Conservation (phyloP, 2,888 invertebrate genomes). For the Lasioglossum leucozonium region DNA sequence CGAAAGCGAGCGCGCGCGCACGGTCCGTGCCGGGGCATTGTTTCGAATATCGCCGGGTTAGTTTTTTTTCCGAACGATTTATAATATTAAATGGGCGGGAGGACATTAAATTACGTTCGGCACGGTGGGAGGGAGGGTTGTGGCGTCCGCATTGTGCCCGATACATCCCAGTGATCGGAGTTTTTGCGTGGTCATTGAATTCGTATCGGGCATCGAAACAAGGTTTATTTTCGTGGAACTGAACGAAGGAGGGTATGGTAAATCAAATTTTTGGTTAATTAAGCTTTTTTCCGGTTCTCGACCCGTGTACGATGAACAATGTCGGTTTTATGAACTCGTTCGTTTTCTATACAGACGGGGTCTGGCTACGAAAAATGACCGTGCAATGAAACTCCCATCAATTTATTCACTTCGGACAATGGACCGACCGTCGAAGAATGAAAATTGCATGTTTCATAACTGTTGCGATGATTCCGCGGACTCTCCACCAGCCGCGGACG, state of each 20-base stretch:
- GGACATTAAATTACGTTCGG: neutral
- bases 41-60: neutral
- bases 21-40: neutral
- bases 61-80: slow-evolving; percentile 35
- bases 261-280: slow-evolving; percentile 54
- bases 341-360: slow-evolving; percentile 16
- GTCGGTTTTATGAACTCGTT: slow-evolving; percentile 22
- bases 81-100: slow-evolving; percentile 20
- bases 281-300: slow-evolving; percentile 9
- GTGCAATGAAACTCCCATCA: slow-evolving; percentile 13
- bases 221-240: slow-evolving; percentile 3
- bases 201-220: slow-evolving; percentile 4
- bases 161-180: neutral
- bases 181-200: slow-evolving; percentile 9
- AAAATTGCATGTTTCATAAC: neutral
- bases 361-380: slow-evolving; percentile 2
- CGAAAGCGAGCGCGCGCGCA: slow-evolving; percentile 6
- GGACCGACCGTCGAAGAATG: neutral
- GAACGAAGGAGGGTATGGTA: slow-evolving; percentile 15
- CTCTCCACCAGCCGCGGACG: neutral
- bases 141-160: neutral
- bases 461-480: neutral
- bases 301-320: slow-evolving; percentile 15
- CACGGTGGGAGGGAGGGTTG: neutral
- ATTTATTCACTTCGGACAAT: slow-evolving; percentile 28